phyloP scores from a whole-genome alignment of 2,797 vertebrate species.

The Ciconia nigra region DNA sequence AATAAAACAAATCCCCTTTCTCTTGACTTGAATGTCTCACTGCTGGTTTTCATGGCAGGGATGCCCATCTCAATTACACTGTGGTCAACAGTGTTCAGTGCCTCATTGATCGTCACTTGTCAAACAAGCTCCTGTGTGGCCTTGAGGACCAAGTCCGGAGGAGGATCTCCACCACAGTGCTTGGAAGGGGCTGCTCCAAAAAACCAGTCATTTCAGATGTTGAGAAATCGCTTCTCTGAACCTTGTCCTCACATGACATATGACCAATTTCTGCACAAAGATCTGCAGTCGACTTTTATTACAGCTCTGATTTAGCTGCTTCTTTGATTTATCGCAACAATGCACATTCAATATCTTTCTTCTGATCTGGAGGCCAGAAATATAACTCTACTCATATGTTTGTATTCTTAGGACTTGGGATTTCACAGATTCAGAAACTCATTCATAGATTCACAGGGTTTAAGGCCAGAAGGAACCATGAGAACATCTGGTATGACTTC shows the following conservation, averaged over 20 bases:
- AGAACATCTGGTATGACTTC: slow-evolving; percentile 58
- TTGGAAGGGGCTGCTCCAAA: slow-evolving; percentile 23
- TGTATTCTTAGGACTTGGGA: slow-evolving; percentile 37
- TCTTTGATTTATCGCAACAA: slow-evolving; percentile 60
- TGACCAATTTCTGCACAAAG: slow-evolving; percentile 48
- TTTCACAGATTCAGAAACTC: slow-evolving; percentile 56
- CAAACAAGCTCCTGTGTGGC: slow-evolving; percentile 38
- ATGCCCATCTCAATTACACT: slow-evolving; percentile 27
- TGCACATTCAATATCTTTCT: slow-evolving; percentile 58
- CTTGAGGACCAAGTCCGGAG: not conserved
- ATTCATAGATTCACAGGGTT: slow-evolving; percentile 55
- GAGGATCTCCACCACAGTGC: slow-evolving; percentile 10
- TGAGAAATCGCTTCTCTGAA: slow-evolving; percentile 44
- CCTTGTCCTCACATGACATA: slow-evolving; percentile 57
- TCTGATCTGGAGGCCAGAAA: slow-evolving; percentile 56
- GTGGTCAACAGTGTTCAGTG: slow-evolving; percentile 7
- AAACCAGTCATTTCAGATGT: slow-evolving; percentile 36
- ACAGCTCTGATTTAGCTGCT: slow-evolving; percentile 37
- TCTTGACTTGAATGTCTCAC: not conserved
- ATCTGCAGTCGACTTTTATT: slow-evolving; percentile 59
- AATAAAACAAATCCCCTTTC: slow-evolving; percentile 15
- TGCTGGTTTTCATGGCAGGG: slow-evolving; percentile 14
- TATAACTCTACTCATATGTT: slow-evolving; percentile 62
- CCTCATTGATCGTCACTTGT: not conserved
- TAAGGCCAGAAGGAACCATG: slow-evolving; percentile 41